Evolutionary conservation across 2,888 invertebrate species (phyloP).

Genomic region (Clusia tigrina): DNA sequence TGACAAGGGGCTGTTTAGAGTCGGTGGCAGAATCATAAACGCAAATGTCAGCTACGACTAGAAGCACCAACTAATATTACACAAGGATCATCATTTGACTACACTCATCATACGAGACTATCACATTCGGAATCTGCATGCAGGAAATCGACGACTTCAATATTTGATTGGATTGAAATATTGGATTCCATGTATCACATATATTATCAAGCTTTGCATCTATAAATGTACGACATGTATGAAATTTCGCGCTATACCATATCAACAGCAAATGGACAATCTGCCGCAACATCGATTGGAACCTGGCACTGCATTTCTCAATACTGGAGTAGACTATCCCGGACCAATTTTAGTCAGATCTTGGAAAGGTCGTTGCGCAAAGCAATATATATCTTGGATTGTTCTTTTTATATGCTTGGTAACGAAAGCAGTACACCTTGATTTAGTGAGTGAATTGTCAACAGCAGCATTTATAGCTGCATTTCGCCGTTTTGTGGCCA

Average conservation of each 20-base stretch:
- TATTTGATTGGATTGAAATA: constrained; percentile 28
- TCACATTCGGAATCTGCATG: constrained; percentile 29
- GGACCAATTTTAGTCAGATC: constrained; percentile 28
- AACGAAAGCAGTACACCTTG: constrained; percentile 30
- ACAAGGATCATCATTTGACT: constrained; percentile 29
- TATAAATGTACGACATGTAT: constrained; percentile 32
- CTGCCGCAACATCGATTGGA: constrained; percentile 33
- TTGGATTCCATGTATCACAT: constrained; percentile 24
- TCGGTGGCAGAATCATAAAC: constrained; percentile 34
- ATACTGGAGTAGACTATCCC: constrained; percentile 28
- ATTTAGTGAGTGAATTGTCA: constrained; percentile 28
- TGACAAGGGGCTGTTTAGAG: constrained; percentile 27
- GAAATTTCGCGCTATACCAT: background rate
- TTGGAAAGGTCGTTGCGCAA: constrained; percentile 29
- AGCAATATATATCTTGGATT: constrained; percentile 28
- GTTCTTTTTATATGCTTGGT: constrained; percentile 30
- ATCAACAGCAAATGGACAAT: constrained; percentile 33
- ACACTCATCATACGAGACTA: constrained; percentile 28
- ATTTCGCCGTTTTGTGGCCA: constrained; percentile 41
- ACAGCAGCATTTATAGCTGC: constrained; percentile 44
- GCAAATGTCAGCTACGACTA: constrained; percentile 28
- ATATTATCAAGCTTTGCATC: constrained; percentile 27
- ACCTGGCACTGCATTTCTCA: constrained; percentile 29
- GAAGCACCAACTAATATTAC: constrained; percentile 34
- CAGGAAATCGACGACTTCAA: constrained; percentile 30